Percentiles rank a stretch among this genome's conserved stretches.
These are phyloP conservation scores for Hestina assimilis DNA, from an alignment of 1,140 invertebrate species.

Conservation along the genomic window DNA sequence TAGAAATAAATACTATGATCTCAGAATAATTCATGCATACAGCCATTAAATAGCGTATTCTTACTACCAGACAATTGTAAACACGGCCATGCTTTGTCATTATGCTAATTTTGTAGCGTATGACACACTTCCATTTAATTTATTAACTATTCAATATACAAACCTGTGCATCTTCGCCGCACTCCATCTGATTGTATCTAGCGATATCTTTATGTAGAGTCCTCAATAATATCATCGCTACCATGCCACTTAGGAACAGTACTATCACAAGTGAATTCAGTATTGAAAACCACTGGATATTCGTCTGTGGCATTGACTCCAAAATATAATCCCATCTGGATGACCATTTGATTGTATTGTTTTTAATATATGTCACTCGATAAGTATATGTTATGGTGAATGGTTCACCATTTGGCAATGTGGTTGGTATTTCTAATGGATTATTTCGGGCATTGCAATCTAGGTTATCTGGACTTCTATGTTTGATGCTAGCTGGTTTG, in stretches of 20 bases:
- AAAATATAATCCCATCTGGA: slow-evolving; percentile 99
- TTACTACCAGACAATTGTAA: no score
- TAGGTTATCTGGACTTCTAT: slow-evolving; percentile 67
- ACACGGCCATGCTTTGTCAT: no score
- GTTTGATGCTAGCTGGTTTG: slow-evolving; percentile 88
- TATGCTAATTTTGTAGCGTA: no score
- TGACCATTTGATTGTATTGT: slow-evolving; percentile 97
- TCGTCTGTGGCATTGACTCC: slow-evolving; percentile 98
- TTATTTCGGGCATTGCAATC: slow-evolving; percentile 78
- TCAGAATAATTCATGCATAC: no score
- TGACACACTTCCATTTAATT: no score
- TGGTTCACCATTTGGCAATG: slow-evolving; percentile 75
- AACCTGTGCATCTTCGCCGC: slow-evolving; percentile 94
- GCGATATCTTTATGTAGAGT: slow-evolving; percentile 99
- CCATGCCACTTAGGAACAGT: slow-evolving; percentile 97
- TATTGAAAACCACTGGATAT: slow-evolving; percentile 99
- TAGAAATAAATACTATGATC: no score
- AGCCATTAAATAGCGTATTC: no score
- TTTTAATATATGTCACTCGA: slow-evolving; percentile 88
- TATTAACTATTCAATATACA: no score
- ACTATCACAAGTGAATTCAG: slow-evolving; percentile 94
- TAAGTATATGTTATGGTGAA: slow-evolving; percentile 92
- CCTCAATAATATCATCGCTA: slow-evolving; percentile 98
- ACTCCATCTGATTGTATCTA: slow-evolving; percentile 97
- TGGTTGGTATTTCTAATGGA: slow-evolving; percentile 86